Evolutionary conservation across 2,797 vertebrate genomes (phyloP).

Genomic region (Sylvia borin): DNA sequence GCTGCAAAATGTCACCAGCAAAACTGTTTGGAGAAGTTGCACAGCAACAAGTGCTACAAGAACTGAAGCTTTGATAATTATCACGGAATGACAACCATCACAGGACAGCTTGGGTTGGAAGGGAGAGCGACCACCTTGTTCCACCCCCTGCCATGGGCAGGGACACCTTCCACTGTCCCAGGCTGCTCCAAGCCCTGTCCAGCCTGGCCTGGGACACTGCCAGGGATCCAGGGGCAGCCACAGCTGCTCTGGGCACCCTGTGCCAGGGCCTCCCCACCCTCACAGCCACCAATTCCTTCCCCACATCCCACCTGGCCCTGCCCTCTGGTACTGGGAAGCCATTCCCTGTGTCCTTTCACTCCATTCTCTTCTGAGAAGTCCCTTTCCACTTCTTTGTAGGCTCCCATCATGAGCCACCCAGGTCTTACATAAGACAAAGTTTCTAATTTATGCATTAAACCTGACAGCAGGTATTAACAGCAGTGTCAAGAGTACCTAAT

Average conservation of each 20-base stretch:
- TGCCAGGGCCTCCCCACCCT: not conserved
- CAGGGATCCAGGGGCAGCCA: not conserved
- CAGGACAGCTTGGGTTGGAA: not conserved
- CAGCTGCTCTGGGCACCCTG: not conserved
- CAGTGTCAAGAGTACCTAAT: not conserved
- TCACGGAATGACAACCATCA: not conserved
- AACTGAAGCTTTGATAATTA: not conserved
- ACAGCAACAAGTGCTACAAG: not conserved
- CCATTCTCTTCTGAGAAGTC: not conserved
- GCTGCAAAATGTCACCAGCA: not conserved
- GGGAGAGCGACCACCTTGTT: not conserved
- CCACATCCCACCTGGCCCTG: rapidly evolving
- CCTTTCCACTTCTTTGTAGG: not conserved
- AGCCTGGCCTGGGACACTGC: rapidly evolving
- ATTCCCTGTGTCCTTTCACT: not conserved
- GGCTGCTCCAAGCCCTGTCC: rapidly evolving
- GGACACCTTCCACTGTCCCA: rapidly evolving
- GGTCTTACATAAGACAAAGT: not conserved
- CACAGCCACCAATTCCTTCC: rapidly evolving
- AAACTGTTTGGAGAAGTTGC: not conserved
- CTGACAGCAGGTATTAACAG: not conserved
- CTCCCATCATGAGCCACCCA: not conserved
- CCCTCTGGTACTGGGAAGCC: not conserved
- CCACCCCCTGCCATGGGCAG: not conserved
- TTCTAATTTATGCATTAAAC: not conserved